Evolutionary conservation across 2,797 vertebrate species (phyloP).

Genomic region (Tamandua tetradactyla): DNA sequence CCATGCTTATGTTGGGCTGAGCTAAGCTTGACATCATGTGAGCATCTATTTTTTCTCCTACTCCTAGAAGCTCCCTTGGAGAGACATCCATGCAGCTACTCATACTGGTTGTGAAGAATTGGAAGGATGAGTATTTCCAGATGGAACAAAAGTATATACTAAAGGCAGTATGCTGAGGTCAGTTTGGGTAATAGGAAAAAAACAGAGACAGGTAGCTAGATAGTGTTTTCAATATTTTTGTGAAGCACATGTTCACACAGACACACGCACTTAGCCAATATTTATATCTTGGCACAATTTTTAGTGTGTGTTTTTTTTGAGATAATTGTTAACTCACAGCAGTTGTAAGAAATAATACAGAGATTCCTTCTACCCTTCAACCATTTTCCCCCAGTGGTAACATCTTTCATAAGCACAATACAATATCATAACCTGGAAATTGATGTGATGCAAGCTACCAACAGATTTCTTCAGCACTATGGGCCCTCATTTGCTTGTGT

Average conservation of each 20-base stretch:
- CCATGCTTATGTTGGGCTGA: not conserved
- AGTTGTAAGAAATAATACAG: not conserved
- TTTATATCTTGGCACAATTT: not conserved
- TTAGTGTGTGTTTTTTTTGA: not conserved
- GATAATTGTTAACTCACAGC: not conserved
- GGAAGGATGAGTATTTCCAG: no score
- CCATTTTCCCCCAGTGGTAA: not conserved
- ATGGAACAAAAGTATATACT: not conserved
- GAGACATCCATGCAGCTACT: not conserved
- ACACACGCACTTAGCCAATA: no score
- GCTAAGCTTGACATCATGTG: not conserved
- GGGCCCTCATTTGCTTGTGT: not conserved
- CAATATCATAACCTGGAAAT: not conserved
- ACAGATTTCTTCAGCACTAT: not conserved
- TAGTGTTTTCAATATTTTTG: not conserved
- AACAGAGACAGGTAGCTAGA: not conserved
- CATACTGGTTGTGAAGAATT: not conserved
- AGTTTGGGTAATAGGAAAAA: no score
- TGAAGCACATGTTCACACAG: not conserved
- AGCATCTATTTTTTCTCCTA: no score
- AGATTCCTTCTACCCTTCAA: not conserved
- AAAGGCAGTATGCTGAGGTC: not conserved
- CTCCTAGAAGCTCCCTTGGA: no score
- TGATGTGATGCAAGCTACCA: not conserved
- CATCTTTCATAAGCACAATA: not conserved